These are phyloP conservation scores for Helicoverpa assulta DNA, from an alignment of 2,888 invertebrate genomes.

Conservation along the genomic window DNA sequence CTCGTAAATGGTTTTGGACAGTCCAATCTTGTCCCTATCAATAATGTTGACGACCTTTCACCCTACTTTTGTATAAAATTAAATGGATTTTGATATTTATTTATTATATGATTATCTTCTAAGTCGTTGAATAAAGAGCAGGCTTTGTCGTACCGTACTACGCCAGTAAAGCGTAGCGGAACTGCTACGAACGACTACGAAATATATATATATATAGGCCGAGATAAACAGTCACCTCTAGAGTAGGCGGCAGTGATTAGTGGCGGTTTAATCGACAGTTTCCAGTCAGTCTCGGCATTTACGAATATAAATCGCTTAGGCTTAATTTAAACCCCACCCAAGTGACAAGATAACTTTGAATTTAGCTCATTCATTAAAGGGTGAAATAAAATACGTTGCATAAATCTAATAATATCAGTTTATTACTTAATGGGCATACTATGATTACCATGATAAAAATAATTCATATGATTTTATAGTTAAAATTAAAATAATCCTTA, in stretches of 20 bases:
- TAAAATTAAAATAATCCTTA: constrained; percentile 18
- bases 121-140: too few species aligned
- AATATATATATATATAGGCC: constrained; percentile 39
- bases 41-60: constrained; percentile 9
- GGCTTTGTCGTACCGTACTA: neutral
- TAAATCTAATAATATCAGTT: constrained; percentile 11
- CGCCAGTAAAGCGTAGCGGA: constrained; percentile 10
- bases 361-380: neutral
- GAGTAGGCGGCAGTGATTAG: constrained; percentile 34
- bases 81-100: too few species aligned
- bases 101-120: too few species aligned
- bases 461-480: constrained; percentile 5
- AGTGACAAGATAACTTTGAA: neutral
- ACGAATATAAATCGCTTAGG: constrained; percentile 16
- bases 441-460: constrained; percentile 20
- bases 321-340: neutral
- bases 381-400: constrained; percentile 18
- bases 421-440: constrained; percentile 32
- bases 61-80: too few species aligned
- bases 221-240: constrained; percentile 36
- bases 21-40: constrained; percentile 11
- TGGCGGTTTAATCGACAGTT: constrained; percentile 22
- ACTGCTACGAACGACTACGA: constrained; percentile 22
- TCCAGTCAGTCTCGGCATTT: neutral
- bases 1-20: constrained; percentile 37